phyloP scores from a whole-genome alignment of 2,797 vertebrate genomes.

The Lagorchestes hirsutus region DNA sequence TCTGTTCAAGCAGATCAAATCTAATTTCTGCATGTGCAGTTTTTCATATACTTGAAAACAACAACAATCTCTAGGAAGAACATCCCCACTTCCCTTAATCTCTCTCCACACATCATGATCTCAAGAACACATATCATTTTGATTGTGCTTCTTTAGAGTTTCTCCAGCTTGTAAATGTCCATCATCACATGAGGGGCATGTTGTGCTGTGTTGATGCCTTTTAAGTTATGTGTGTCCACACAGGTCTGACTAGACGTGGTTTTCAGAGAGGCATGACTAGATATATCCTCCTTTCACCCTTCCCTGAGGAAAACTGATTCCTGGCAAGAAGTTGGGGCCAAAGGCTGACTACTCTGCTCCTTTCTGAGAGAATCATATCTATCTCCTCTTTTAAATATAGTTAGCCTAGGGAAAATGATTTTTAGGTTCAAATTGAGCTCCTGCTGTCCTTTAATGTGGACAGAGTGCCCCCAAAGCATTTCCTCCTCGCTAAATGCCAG shows the following conservation, averaged over 20 bases:
- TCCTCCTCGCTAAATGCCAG: background rate
- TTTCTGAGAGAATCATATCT: background rate
- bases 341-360: background rate
- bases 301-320: background rate
- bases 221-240: background rate
- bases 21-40: background rate
- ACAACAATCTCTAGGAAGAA: background rate
- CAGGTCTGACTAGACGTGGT: background rate
- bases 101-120: background rate
- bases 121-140: background rate
- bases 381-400: background rate
- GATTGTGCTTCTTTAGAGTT: background rate
- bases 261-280: background rate
- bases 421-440: background rate
- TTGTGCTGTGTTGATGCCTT: background rate
- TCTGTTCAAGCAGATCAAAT: background rate
- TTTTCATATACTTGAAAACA: background rate
- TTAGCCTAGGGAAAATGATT: background rate
- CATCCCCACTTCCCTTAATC: background rate
- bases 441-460: background rate
- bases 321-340: background rate
- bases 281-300: background rate
- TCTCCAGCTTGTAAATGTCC: background rate
- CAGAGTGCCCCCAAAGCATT: background rate
- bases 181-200: background rate